Evolutionary conservation across 1,140 invertebrate species (phyloP).

Genomic region (Coelopa frigida): DNA sequence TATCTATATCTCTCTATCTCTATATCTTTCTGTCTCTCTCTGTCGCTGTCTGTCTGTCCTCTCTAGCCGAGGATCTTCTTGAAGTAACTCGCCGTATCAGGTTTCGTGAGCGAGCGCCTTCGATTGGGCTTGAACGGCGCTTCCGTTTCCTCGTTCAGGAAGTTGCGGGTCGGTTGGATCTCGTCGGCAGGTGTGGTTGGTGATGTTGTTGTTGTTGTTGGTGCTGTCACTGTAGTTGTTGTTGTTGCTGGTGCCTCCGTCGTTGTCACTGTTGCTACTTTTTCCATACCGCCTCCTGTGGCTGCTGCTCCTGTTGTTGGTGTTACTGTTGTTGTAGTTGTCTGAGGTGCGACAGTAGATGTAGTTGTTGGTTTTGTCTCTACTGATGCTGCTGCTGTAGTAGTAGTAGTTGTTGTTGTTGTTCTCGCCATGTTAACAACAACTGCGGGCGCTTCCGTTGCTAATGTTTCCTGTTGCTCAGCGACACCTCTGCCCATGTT

Average conservation of each 20-base stretch:
- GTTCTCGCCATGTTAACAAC: background rate
- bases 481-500: constrained; percentile 2
- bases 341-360: background rate
- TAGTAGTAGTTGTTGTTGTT: constrained; percentile 1
- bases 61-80: constrained; percentile 44
- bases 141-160: constrained; percentile 38
- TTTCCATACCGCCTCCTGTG: too few species aligned
- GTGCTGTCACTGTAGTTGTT: constrained; percentile 7
- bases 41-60: constrained; percentile 2
- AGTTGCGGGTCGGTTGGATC: constrained; percentile 27
- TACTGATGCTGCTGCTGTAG: constrained; percentile 6
- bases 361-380: constrained; percentile 8
- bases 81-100: constrained; percentile 43
- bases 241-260: constrained; percentile 2
- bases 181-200: constrained; percentile 14
- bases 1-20: background rate
- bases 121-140: constrained; percentile 41
- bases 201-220: constrained; percentile 9
- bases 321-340: constrained; percentile 3
- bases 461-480: too few species aligned
- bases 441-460: background rate
- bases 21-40: constrained; percentile 13
- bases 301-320: background rate
- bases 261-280: background rate
- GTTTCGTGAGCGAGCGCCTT: constrained; percentile 41